Evolutionary conservation across 2,113 vertebrate species (phyloP).

Genomic region (Chionomys nivalis): DNA sequence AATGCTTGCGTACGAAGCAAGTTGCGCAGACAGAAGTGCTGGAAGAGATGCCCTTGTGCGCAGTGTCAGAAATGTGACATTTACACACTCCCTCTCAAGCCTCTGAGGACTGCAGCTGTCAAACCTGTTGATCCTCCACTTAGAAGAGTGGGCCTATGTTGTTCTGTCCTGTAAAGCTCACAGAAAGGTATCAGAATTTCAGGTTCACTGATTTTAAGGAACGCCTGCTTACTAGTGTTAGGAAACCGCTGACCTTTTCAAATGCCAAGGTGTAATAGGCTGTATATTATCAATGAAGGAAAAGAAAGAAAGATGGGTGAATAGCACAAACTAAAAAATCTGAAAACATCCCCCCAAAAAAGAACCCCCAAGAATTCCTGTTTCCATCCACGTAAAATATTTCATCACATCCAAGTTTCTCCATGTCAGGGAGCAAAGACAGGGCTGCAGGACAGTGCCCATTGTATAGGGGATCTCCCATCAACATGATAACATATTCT

Average conservation of each 20-base stretch:
- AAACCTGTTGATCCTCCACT: background rate
- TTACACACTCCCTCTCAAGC: background rate
- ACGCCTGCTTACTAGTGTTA: background rate
- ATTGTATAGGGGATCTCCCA: background rate
- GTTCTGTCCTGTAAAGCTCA: background rate
- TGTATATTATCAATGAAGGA: background rate
- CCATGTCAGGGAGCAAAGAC: background rate
- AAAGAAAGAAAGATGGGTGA: background rate
- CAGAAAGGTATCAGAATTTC: background rate
- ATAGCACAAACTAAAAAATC: background rate
- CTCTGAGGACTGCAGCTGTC: background rate
- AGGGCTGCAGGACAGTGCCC: background rate
- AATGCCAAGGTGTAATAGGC: background rate
- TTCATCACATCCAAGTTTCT: background rate
- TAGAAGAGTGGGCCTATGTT: background rate
- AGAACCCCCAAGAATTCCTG: background rate
- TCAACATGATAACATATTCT: slow-evolving; percentile 1
- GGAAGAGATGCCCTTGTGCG: background rate
- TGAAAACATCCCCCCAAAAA: background rate
- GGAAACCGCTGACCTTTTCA: slow-evolving; percentile 56
- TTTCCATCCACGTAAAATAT: background rate
- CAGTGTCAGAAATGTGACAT: background rate
- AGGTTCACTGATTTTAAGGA: slow-evolving; percentile 3
- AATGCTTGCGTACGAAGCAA: background rate
- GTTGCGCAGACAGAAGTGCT: background rate